Conservation (phyloP, 1,140 invertebrate species). For the Lasioglossum baleicum region DNA sequence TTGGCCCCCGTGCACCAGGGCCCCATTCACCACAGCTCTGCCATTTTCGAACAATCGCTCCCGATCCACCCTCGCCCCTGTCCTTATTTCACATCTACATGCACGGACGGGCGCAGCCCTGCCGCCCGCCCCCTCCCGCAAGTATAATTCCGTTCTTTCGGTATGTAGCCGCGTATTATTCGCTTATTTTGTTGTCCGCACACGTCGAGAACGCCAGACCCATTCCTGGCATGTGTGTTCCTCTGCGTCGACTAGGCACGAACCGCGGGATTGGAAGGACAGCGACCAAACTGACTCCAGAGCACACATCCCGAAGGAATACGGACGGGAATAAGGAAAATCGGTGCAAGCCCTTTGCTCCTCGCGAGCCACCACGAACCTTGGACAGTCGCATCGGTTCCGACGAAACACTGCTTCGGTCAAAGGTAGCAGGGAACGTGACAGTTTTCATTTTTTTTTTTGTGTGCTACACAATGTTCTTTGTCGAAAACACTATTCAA, state of each 20-base stretch:
- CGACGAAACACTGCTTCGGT: no score
- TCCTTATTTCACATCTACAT: constrained; percentile 31
- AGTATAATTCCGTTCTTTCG: constrained; percentile 34
- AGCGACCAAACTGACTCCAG: constrained; percentile 8
- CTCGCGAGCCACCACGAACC: neutral
- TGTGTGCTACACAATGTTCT: no score
- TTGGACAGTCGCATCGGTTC: no score
- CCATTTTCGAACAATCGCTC: constrained; percentile 65
- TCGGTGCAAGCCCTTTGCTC: constrained; percentile 36
- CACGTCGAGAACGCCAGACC: constrained; percentile 58
- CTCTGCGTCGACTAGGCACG: constrained; percentile 8
- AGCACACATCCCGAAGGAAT: constrained; percentile 24
- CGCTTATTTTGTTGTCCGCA: constrained; percentile 66
- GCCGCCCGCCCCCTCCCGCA: neutral
- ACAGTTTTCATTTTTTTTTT: no score
- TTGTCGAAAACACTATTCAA: no score
- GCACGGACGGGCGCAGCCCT: neutral
- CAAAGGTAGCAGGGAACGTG: no score
- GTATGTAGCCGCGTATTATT: constrained; percentile 45
- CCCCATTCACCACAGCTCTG: constrained; percentile 51
- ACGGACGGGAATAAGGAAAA: constrained; percentile 22
- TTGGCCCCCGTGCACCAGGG: constrained; percentile 25
- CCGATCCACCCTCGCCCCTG: constrained; percentile 30
- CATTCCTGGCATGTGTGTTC: constrained; percentile 51
- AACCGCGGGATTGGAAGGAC: constrained; percentile 19